These are phyloP conservation scores for Nemoura dubitans DNA, from an alignment of 2,888 invertebrate species.

Conservation along the genomic window DNA sequence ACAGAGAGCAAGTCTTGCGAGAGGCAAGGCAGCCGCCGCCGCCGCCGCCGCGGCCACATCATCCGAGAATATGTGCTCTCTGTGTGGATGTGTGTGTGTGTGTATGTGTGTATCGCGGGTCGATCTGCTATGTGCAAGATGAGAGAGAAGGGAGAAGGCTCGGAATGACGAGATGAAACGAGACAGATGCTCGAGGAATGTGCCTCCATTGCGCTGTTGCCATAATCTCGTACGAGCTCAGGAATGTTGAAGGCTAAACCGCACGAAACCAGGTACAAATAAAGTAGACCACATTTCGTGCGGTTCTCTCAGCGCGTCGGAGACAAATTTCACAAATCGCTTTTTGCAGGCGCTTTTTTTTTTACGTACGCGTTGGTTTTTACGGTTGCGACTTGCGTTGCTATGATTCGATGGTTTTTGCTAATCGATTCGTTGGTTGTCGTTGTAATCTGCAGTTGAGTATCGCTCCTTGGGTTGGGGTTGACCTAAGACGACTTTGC, in stretches of 20 bases:
- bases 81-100: background rate
- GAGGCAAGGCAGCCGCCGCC: no score
- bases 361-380: background rate
- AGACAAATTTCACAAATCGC: background rate
- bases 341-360: background rate
- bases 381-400: background rate
- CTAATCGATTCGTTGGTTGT: background rate
- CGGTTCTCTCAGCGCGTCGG: background rate
- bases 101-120: conserved; percentile 30
- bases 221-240: conserved; percentile 41
- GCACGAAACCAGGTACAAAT: conserved; percentile 42
- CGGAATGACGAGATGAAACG: conserved; percentile 35
- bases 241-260: conserved; percentile 51
- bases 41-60: no score
- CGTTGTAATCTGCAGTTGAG: no score
- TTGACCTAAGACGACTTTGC: background rate
- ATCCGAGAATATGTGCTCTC: no score
- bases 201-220: conserved; percentile 47
- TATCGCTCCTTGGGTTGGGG: no score
- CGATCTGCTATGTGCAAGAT: conserved; percentile 30
- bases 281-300: background rate
- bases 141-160: conserved; percentile 36
- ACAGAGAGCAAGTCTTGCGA: no score
- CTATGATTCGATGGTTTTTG: background rate
- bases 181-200: conserved; percentile 44